These are phyloP conservation scores for Paramisgurnus dabryanus DNA, from an alignment of 2,113 vertebrate genomes.

Conservation along the genomic window DNA sequence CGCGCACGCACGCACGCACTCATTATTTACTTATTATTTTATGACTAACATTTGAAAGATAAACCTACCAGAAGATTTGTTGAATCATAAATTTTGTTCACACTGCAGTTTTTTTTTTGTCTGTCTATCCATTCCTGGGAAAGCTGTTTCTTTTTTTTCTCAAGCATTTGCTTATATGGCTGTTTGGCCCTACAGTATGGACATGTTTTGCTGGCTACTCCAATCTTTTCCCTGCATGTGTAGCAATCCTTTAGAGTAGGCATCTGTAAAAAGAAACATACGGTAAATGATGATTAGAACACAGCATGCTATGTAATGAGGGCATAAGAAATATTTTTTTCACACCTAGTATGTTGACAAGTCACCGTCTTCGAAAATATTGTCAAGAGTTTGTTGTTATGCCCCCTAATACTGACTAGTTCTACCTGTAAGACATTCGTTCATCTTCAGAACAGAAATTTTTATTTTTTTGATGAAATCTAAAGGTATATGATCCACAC, in stretches of 20 bases:
- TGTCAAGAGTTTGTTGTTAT: too few relatives aligned
- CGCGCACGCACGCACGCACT: neutral
- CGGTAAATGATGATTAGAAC: neutral
- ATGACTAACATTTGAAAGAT: neutral
- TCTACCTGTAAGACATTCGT: too few relatives aligned
- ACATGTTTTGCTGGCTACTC: neutral
- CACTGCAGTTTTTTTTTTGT: neutral
- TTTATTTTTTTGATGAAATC: too few relatives aligned
- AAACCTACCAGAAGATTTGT: neutral
- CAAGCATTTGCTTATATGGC: neutral
- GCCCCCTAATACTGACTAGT: too few relatives aligned
- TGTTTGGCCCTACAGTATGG: neutral
- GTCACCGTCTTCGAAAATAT: too few relatives aligned
- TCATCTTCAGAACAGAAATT: too few relatives aligned
- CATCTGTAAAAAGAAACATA: neutral
- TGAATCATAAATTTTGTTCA: neutral
- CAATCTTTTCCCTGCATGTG: neutral
- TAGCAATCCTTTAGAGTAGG: neutral
- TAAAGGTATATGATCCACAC: too few relatives aligned
- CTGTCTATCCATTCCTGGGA: neutral
- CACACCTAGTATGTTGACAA: too few relatives aligned
- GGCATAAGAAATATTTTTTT: too few relatives aligned
- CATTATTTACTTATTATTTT: neutral
- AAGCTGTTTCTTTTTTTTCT: constrained; percentile 1
- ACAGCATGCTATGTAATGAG: too few relatives aligned